Base-by-base conservation (phyloP, 2,797 vertebrate genomes). In the Monodelphis domestica region DNA sequence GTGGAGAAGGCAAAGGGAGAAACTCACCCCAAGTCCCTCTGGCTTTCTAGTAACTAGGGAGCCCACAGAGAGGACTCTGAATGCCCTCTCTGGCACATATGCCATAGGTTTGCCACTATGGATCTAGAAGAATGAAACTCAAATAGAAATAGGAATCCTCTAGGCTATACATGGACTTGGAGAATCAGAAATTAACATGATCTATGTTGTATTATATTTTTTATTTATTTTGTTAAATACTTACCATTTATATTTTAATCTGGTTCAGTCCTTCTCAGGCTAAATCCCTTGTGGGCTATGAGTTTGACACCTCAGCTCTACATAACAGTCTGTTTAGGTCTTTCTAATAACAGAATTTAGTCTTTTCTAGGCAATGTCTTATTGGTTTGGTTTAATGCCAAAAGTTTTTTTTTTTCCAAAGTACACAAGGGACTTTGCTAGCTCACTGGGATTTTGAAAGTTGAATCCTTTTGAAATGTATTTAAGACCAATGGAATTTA, bases 401-500 rank as follows among this genome's bases (percentile, higher is more conserved):
- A 78, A 15, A 78, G 21, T 78, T 45, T 45, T 70, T 78, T 78
- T 78, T n/a, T 78, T 38, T 78, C n/a, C 38, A 45, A 26, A 78
- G n/a, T 45, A 2, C 70, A 45, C 26, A 78, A 78, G 10, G 9
- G 38, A 26, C 7, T 10, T 45, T 45, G 7, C 38, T 45, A 70
- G 21, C 21, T 78, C 12, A 26, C 30, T 11, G 38, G 7, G 38
- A 45, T 87, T 93, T 63, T 89, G 50, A 94, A 95, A 94, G 70
- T 38, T 92, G 90, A 55, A 52, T 14, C 54, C 0, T 59, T 91
- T 93, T 88, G 55, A 91, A 94, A 63, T 93, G 2, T 26, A 93
- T 30, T 57, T 38, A 70, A 29, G n/a, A 12, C 93, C 50, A 88
- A 63, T 92, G 50, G 28, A 59, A 93, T 63, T 84, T 89, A 94